These are phyloP conservation scores for Pogoniulus pusillus DNA, from an alignment of 2,797 vertebrate genomes.

Conservation along the genomic window DNA sequence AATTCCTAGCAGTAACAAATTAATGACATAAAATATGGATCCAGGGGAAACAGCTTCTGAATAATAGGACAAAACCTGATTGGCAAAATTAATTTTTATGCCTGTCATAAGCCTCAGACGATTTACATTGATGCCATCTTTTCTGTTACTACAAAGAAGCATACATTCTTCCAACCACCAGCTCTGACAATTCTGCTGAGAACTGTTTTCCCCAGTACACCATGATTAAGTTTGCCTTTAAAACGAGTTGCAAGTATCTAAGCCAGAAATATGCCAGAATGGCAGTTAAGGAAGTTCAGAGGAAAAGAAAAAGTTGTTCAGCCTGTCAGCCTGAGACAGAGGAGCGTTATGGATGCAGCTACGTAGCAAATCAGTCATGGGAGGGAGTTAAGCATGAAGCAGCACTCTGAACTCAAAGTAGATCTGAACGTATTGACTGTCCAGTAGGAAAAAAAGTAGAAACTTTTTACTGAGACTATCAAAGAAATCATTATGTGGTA, in stretches of 20 bases:
- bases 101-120: not conserved
- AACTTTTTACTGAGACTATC: conserved; percentile 16
- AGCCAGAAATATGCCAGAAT: conserved; percentile 22
- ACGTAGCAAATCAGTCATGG: not conserved
- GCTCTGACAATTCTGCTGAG: conserved; percentile 29
- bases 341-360: not conserved
- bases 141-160: not conserved
- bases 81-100: not conserved
- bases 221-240: conserved; percentile 38
- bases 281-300: conserved; percentile 27
- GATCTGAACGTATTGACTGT: conserved; percentile 25
- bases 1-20: not conserved
- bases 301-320: conserved; percentile 35
- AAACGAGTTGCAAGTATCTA: conserved; percentile 51
- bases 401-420: conserved; percentile 5
- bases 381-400: conserved; percentile 19
- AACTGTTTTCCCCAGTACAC: not conserved
- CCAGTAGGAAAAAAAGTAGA: not conserved
- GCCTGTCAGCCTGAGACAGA: conserved; percentile 15
- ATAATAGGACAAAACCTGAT: not conserved
- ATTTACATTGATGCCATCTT: not conserved
- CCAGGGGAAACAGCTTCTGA: not conserved
- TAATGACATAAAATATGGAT: not conserved
- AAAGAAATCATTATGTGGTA: not conserved
- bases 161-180: not conserved